A percentile compares a stretch with the other conserved stretches of the same genome.
These are phyloP conservation scores for Hemichromis elongatus DNA, from an alignment of 2,113 vertebrate genomes.

Conservation along the genomic window DNA sequence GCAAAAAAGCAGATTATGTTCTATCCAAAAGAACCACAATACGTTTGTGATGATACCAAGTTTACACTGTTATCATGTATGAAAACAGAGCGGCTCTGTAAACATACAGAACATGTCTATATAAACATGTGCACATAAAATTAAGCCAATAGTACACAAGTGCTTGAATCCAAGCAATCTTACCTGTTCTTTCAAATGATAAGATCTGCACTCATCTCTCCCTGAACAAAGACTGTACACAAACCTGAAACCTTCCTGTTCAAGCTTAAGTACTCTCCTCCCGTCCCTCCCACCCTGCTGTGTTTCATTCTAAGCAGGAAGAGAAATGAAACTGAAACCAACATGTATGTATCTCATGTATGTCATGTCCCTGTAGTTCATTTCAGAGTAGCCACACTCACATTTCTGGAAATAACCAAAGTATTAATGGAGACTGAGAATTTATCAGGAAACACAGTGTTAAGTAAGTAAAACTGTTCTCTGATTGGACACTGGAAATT, in stretches of 20 bases:
- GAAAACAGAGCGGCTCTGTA: rapidly evolving
- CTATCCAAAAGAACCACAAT: not conserved
- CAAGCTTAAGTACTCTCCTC: not conserved
- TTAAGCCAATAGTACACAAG: not conserved
- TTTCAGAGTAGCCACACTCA: rapidly evolving
- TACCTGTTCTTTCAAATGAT: not conserved
- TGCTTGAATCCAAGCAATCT: rapidly evolving
- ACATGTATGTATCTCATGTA: not conserved
- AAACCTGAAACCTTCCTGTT: not conserved
- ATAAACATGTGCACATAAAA: not conserved
- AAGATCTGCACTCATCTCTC: not conserved
- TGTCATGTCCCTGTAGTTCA: not conserved
- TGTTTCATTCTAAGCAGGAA: not conserved
- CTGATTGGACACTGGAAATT: not conserved
- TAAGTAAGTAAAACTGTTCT: rapidly evolving
- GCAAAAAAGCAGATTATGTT: not conserved
- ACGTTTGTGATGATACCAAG: not conserved
- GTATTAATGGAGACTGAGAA: not conserved
- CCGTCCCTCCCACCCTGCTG: not conserved
- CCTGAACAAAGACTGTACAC: not conserved
- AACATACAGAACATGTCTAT: not conserved
- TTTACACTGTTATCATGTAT: not conserved
- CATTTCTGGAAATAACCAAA: not conserved
- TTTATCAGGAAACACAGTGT: not conserved
- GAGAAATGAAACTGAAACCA: not conserved